Base-by-base conservation (phyloP, 2,113 vertebrate genomes). In the Anhinga rufa region DNA sequence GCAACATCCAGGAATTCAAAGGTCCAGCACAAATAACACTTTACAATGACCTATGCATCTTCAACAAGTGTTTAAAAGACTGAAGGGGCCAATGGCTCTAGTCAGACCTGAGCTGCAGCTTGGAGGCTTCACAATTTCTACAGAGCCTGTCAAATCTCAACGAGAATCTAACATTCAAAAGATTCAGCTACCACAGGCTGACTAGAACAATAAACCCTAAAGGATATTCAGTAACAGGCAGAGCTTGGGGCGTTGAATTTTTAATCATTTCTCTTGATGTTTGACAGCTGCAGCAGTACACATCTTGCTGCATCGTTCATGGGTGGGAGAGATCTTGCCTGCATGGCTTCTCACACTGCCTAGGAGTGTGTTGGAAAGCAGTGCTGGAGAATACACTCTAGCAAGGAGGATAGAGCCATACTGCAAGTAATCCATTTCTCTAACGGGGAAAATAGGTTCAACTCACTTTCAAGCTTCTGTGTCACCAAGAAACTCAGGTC, bases 311-410 rank as follows among this genome's bases (percentile, higher is more conserved):
- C 22, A 36, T 46, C 2, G 2, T 42, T 79, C 36, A 3, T 22
- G 60, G 46, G 9, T 71, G 51, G 71, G 57, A 90, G 18, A 70
- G 36, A 14, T 38, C 38, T 60, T 28, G 8, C 69, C 42, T 84
- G 38, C 7, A 8, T 15, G 16, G 44, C 52, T 86, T n/a, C 58
- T 80, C 19, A 7, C 9, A 0, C 38, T 40, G 48, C 34, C 14
- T 32, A 7, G 51, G 29, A 65, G 5, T 0, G 0, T 24, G 1
- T 5, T 38, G 75, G 84, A 54, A 78, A 68, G 42, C 55, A 54
- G 24, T 2, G 4, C 14, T 75, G 76, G 69, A 94, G 60, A 38
- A 81, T 51, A 32, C 65, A 44, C 38, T 62, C 54, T 60, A 64
- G 38, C 36, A 65, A 34, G 51, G 21, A 54, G 38, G 24, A 49